phyloP scores from a whole-genome alignment of 1,140 invertebrate genomes.

The Globodera ellingtonae region DNA sequence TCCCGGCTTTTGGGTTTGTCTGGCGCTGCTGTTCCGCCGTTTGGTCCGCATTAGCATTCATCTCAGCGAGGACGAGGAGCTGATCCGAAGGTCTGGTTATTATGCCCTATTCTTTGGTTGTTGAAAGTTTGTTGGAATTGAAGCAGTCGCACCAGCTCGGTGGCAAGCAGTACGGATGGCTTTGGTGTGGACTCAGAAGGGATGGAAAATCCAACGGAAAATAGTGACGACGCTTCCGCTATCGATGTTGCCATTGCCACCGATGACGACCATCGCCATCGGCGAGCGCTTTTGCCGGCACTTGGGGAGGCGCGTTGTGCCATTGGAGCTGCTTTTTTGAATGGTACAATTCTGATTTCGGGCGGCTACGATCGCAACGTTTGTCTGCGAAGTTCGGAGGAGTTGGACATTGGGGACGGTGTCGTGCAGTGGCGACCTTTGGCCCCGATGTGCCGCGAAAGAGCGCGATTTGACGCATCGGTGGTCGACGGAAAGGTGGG shows the following conservation, averaged over 20 bases:
- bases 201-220: neutral
- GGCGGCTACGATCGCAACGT: slow-evolving; percentile 84
- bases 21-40: slow-evolving; percentile 73
- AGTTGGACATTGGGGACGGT: slow-evolving; percentile 72
- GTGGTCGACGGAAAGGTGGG: slow-evolving; percentile 70
- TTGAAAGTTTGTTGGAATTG: slow-evolving; percentile 13
- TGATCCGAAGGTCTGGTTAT: slow-evolving; percentile 29
- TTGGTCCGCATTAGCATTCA: slow-evolving; percentile 70
- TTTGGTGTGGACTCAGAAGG: slow-evolving; percentile 6
- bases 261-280: slow-evolving; percentile 70
- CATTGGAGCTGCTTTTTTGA: slow-evolving; percentile 75
- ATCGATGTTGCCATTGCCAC: slow-evolving; percentile 11
- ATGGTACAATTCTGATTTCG: slow-evolving; percentile 75
- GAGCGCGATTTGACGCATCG: slow-evolving; percentile 78
- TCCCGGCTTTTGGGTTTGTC: slow-evolving; percentile 74
- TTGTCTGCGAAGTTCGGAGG: slow-evolving; percentile 77
- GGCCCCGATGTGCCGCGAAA: slow-evolving; percentile 74
- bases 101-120: neutral
- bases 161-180: slow-evolving; percentile 13
- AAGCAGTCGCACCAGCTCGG: slow-evolving; percentile 27
- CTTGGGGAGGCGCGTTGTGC: slow-evolving; percentile 76
- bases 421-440: slow-evolving; percentile 75
- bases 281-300: slow-evolving; percentile 68
- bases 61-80: slow-evolving; percentile 59
- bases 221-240: neutral